Evolutionary conservation across 2,888 invertebrate species (phyloP).

Genomic region (Vandiemenella viatica): DNA sequence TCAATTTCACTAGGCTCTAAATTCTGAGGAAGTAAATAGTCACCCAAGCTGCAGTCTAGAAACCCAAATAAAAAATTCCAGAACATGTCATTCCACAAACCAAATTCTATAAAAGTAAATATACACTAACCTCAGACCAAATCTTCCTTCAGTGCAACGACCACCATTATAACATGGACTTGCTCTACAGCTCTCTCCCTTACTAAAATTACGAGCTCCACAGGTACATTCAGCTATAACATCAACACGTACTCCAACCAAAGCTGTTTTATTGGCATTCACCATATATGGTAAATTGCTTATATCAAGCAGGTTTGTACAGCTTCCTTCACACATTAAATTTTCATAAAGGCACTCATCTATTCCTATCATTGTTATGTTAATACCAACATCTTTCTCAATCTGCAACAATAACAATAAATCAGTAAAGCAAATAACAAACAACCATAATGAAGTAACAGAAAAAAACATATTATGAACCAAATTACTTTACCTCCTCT

Average conservation of each 20-base stretch:
- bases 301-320: conserved; percentile 82
- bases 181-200: conserved; percentile 74
- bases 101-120: no score
- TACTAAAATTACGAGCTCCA: conserved; percentile 82
- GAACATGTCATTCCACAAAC: no score
- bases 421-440: background rate
- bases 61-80: no score
- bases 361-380: conserved; percentile 95
- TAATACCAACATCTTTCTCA: conserved; percentile 84
- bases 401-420: conserved; percentile 37
- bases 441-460: no score
- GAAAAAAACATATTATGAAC: no score
- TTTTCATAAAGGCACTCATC: conserved; percentile 92
- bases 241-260: conserved; percentile 90
- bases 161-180: conserved; percentile 93
- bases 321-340: conserved; percentile 89
- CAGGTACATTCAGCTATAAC: conserved; percentile 87
- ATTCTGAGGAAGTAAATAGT: no score
- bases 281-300: conserved; percentile 86
- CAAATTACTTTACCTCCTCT: conserved; percentile 44
- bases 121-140: conserved; percentile 37
- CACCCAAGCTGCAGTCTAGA: no score
- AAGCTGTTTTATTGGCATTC: conserved; percentile 89
- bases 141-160: conserved; percentile 80
- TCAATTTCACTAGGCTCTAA: no score